Base-by-base conservation (phyloP, 2,113 vertebrate species). In the Strix uralensis region DNA sequence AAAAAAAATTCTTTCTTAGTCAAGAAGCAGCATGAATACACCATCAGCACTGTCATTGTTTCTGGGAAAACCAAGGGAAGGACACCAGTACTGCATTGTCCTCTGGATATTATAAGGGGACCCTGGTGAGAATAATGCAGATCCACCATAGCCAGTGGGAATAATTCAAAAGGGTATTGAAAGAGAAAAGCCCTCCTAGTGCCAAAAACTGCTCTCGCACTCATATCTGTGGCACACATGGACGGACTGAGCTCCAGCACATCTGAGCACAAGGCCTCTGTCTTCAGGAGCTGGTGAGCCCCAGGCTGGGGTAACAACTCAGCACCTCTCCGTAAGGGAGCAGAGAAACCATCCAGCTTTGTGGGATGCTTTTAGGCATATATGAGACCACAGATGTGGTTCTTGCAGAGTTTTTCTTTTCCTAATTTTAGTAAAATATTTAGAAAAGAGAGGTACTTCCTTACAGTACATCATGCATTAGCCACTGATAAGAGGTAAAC, bases 211-310 rank as follows among this genome's bases (percentile, higher is more conserved):
- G 13, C 34, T 79, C 66, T 78, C 2, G 1, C 10, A 15, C 63
- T 87, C 8, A 0, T 83, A 10, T 58, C 88, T 96, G 91, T 74
- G 79, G 46, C 81, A 88, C 90, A 93, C 22, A 74, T 81, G 85
- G 88, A 54, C 9, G 49, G 71, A 40, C 30, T 40, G 67, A 80
- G 74, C 51, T 90, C 79, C 87, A 90, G 61, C 81, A 94, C 81
- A 88, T 91, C 66, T 82, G 87, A 96, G 58, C 62, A 38, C 74
- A 80, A 96, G 66, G 71, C 11, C 86, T 62, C 44, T 79, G 44
- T 34, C 83, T 72, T 52, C 55, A 52, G 83, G 83, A 94, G 40
- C 52, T 52, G 51, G 71, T 0, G 0, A 91, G 46, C 46, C n/a
- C 49, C 54, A 72, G 32, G 52, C 58, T 61, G 63, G 49, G 67